A percentile compares a stretch with the other conserved stretches of the same genome.
Conservation (phyloP, 2,797 vertebrate species). For the Anableps anableps region DNA sequence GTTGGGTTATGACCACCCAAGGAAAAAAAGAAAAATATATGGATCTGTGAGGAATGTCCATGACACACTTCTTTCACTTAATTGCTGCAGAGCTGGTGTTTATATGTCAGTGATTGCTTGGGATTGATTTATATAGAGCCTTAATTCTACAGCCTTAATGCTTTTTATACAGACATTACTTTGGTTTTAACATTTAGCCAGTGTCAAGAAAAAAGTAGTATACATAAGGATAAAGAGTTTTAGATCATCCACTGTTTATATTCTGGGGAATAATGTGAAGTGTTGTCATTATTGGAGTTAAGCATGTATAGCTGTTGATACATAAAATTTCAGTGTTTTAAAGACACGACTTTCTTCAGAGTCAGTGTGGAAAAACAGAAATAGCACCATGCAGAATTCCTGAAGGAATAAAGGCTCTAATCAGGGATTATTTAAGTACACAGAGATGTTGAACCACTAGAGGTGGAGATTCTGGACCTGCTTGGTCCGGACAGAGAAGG, state of each 20-base stretch:
- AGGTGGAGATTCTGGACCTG: constrained; percentile 46
- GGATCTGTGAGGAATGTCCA: constrained; percentile 51
- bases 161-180: constrained; percentile 29
- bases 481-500: constrained; percentile 35
- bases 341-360: constrained; percentile 66
- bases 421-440: constrained; percentile 69
- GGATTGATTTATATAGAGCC: constrained; percentile 51
- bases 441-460: constrained; percentile 71
- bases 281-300: constrained; percentile 18
- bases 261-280: constrained; percentile 32
- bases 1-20: constrained; percentile 45
- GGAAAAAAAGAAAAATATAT: constrained; percentile 37
- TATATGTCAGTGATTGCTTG: constrained; percentile 32
- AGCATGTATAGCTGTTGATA: constrained; percentile 41
- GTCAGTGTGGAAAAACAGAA: constrained; percentile 40
- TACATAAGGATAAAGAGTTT: constrained; percentile 3
- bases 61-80: constrained; percentile 44
- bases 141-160: constrained; percentile 66
- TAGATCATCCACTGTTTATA: constrained; percentile 20
- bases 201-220: constrained; percentile 30
- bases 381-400: constrained; percentile 56
- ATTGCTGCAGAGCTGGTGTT: constrained; percentile 33
- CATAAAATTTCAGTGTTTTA: constrained; percentile 50
- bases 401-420: constrained; percentile 68
- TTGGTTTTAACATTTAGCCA: constrained; percentile 22